A percentile compares a stretch with the other conserved stretches of the same genome.
Evolutionary conservation across 1,140 invertebrate species (phyloP).

Genomic region (Chlorops oryzae): DNA sequence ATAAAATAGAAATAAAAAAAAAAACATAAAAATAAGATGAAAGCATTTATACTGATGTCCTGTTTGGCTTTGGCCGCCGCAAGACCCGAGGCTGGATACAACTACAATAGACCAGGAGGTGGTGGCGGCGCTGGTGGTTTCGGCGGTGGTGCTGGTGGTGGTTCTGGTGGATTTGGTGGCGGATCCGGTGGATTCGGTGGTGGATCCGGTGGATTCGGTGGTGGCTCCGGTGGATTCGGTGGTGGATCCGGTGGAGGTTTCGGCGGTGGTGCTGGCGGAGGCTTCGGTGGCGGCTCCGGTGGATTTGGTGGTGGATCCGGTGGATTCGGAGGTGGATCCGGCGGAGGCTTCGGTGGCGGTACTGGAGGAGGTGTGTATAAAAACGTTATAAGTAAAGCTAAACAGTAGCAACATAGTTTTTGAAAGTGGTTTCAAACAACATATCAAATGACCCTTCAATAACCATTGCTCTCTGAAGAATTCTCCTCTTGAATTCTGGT

Average conservation of each 20-base stretch:
- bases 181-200: slow-evolving; percentile 46
- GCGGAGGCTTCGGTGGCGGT: slow-evolving; percentile 35
- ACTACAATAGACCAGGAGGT: slow-evolving; percentile 54
- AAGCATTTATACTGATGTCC: slow-evolving; percentile 52
- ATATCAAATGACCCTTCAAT: no score
- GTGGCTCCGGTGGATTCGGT: slow-evolving; percentile 41
- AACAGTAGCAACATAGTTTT: no score
- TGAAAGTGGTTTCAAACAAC: no score
- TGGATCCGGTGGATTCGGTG: slow-evolving; percentile 36
- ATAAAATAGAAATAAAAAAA: slow-evolving; percentile 5
- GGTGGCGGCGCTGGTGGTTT: slow-evolving; percentile 33
- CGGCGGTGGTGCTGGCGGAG: slow-evolving; percentile 46
- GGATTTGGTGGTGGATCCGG: slow-evolving; percentile 49
- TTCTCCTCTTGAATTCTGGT: no score
- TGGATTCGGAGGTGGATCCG: slow-evolving; percentile 46
- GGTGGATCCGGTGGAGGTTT: slow-evolving; percentile 49
- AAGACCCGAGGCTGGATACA: slow-evolving; percentile 56
- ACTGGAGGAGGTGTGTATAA: slow-evolving; percentile 41
- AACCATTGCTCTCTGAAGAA: no score
- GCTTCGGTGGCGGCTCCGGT: slow-evolving; percentile 36
- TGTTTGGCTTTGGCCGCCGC: slow-evolving; percentile 56
- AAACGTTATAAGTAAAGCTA: no score
- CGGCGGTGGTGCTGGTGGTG: slow-evolving; percentile 23
- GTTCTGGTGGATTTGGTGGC: slow-evolving; percentile 20
- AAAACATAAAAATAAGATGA: slow-evolving; percentile 28